These are phyloP conservation scores for Pegoplata infirma DNA, from an alignment of 2,888 invertebrate genomes.

Conservation along the genomic window DNA sequence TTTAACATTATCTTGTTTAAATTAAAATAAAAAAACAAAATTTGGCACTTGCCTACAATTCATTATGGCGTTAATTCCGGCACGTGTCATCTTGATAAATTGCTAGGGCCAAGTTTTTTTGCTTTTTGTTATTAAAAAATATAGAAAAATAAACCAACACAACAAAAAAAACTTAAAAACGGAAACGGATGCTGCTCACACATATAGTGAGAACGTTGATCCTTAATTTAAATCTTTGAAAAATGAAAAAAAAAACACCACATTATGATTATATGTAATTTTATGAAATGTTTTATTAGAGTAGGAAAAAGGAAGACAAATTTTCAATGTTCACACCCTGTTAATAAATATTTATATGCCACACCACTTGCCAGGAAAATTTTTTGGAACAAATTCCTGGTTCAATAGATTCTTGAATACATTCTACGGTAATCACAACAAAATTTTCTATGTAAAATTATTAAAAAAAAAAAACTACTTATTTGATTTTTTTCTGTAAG, in stretches of 20 bases:
- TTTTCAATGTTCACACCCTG: not conserved
- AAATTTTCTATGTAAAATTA: no score
- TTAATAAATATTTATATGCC: no score
- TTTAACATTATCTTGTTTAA: conserved; percentile 24
- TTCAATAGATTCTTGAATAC: no score
- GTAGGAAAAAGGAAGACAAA: not conserved
- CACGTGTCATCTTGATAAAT: conserved; percentile 68
- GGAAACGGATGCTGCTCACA: conserved; percentile 61
- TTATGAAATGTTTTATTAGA: not conserved
- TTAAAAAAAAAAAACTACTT: no score
- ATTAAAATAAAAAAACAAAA: conserved; percentile 38
- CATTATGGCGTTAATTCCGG: conserved; percentile 68
- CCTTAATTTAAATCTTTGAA: not conserved
- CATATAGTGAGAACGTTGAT: conserved; percentile 51
- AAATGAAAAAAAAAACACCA: not conserved
- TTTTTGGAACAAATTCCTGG: no score
- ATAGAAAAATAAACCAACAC: conserved; percentile 7
- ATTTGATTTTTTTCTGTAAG: no score
- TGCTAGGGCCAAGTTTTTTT: conserved; percentile 51
- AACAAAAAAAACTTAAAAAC: conserved; percentile 41
- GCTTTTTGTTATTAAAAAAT: conserved; percentile 28
- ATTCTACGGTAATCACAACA: no score
- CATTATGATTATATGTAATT: conserved; percentile 24
- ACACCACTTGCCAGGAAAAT: no score
- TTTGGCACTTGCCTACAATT: conserved; percentile 65